Evolutionary conservation across 2,888 invertebrate species (phyloP).

Genomic region (Mythimna albipuncta): DNA sequence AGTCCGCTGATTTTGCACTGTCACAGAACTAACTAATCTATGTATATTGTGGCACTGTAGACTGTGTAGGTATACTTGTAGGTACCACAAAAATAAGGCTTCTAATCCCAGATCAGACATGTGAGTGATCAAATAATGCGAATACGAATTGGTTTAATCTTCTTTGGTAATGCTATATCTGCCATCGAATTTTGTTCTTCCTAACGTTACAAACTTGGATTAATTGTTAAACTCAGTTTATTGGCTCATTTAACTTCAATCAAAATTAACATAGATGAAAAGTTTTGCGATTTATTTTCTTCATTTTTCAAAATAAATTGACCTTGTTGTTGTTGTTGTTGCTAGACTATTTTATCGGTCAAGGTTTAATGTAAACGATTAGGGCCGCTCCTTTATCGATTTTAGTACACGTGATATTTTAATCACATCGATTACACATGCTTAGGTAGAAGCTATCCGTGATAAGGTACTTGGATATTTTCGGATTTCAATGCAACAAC

Average conservation of each 20-base stretch:
- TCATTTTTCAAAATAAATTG: conserved; percentile 19
- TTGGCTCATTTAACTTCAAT: neutral
- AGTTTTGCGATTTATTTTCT: neutral
- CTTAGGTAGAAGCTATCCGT: neutral
- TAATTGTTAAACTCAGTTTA: no score
- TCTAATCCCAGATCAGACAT: conserved; percentile 37
- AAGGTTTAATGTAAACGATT: conserved; percentile 33
- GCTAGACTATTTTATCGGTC: conserved; percentile 40
- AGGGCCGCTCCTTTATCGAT: conserved; percentile 39
- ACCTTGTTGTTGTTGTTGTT: conserved; percentile 15
- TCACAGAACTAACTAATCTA: no score
- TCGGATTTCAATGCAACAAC: neutral
- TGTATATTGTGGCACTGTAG: no score
- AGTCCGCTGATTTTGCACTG: no score
- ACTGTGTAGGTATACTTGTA: no score
- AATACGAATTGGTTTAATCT: neutral
- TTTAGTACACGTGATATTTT: conserved; percentile 30
- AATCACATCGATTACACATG: conserved; percentile 20
- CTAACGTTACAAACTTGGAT: no score
- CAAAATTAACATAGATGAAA: neutral
- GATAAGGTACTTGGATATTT: neutral
- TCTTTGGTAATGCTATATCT: neutral
- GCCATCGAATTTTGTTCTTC: no score
- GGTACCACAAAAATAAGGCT: conserved; percentile 14
- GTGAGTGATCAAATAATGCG: neutral